phyloP scores from a whole-genome alignment of 2,797 vertebrate genomes.

The Artibeus lituratus region DNA sequence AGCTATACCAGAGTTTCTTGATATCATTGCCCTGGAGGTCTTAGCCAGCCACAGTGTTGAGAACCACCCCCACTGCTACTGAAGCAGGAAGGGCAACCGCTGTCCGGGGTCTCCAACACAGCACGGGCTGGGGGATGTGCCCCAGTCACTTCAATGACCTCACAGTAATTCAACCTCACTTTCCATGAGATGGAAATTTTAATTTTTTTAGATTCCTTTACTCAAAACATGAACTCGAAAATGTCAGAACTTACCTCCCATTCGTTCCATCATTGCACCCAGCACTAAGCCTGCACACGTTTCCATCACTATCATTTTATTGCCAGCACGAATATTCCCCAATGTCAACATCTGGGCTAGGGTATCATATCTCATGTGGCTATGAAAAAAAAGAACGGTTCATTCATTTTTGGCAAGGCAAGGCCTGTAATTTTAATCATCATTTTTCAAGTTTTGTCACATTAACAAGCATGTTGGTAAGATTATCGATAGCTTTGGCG shows the following conservation, averaged over 20 bases:
- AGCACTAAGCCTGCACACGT: constrained; percentile 95
- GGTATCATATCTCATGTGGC: constrained; percentile 95
- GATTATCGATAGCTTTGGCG: not conserved
- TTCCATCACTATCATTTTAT: constrained; percentile 95
- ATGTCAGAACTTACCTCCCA: constrained; percentile 88
- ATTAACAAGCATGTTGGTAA: constrained; percentile 38
- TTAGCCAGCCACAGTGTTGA: not conserved
- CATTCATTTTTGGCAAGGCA: constrained; percentile 29
- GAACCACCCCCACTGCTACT: not conserved
- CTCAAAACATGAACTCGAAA: not conserved
- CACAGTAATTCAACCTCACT: not conserved
- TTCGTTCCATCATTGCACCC: constrained; percentile 95
- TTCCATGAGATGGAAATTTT: not conserved
- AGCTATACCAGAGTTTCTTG: not conserved
- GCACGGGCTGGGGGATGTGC: not conserved
- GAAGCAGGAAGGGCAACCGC: not conserved
- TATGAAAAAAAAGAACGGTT: constrained; percentile 67
- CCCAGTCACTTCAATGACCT: not conserved
- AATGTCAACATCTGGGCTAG: constrained; percentile 95
- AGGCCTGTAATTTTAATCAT: constrained; percentile 4
- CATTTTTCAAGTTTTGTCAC: constrained; percentile 51
- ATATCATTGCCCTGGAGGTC: not conserved
- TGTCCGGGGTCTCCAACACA: not conserved
- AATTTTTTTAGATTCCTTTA: not conserved
- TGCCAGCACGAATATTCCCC: constrained; percentile 94